Evolutionary conservation across 2,888 invertebrate genomes (phyloP).

Genomic region (Eupithecia inturbata): DNA sequence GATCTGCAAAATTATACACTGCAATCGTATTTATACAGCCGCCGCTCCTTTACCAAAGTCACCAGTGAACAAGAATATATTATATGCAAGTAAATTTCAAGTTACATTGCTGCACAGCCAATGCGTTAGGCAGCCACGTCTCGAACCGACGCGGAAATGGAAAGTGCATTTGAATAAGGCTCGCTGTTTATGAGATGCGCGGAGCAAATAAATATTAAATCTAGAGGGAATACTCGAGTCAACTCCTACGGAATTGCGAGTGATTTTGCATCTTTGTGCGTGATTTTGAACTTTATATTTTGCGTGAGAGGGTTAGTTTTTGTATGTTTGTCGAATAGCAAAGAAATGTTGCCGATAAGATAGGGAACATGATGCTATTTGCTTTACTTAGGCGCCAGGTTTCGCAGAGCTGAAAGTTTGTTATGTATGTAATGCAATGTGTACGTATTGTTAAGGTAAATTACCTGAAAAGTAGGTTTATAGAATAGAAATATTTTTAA

Average conservation of each 20-base stretch:
- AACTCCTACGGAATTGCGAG: constrained; percentile 65
- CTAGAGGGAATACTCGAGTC: constrained; percentile 71
- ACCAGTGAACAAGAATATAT: constrained; percentile 32
- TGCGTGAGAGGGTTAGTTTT: background rate
- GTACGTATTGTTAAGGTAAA: background rate
- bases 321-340: background rate
- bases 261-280: constrained; percentile 44
- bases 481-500: background rate
- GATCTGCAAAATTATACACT: constrained; percentile 50
- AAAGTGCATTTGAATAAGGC: constrained; percentile 34
- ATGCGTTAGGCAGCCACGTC: constrained; percentile 35
- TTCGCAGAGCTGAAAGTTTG: constrained; percentile 2
- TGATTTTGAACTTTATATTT: constrained; percentile 33
- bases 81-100: constrained; percentile 30
- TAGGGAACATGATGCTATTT: constrained; percentile 13
- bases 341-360: constrained; percentile 24
- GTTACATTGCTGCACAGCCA: constrained; percentile 49
- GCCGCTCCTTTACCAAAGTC: constrained; percentile 39
- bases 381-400: constrained; percentile 5
- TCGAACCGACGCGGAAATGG: constrained; percentile 39
- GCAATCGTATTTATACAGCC: constrained; percentile 60
- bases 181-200: constrained; percentile 41
- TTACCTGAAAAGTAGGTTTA: background rate
- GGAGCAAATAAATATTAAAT: constrained; percentile 61
- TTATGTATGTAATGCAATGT: background rate